phyloP scores from a whole-genome alignment of 2,888 invertebrate genomes.

The Nemotelus pantherinus region DNA sequence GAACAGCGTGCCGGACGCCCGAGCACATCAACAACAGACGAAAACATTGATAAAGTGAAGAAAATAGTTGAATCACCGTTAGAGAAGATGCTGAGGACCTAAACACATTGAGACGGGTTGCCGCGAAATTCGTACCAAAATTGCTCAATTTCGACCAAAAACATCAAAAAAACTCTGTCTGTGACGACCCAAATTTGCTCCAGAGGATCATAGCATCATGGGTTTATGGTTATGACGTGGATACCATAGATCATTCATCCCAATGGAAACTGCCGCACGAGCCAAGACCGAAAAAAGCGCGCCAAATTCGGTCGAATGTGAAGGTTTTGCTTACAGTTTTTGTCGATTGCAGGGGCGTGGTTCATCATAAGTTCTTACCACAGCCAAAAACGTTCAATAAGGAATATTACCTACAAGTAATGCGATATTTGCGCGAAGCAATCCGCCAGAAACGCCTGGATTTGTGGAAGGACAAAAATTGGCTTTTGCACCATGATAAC shows the following conservation, averaged over 20 bases:
- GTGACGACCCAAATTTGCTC: too few relatives aligned
- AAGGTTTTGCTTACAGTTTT: constrained; percentile 21
- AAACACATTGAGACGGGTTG: neutral
- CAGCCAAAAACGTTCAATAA: constrained; percentile 9
- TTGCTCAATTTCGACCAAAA: too few relatives aligned
- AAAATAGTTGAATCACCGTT: neutral
- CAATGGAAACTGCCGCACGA: too few relatives aligned
- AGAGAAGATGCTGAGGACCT: neutral
- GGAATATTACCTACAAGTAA: constrained; percentile 19
- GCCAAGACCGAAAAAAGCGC: constrained; percentile 42
- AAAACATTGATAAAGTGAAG: too few relatives aligned
- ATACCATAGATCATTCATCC: too few relatives aligned
- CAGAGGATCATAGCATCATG: too few relatives aligned
- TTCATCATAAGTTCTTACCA: constrained; percentile 14
- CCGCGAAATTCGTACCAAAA: too few relatives aligned
- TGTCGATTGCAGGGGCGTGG: constrained; percentile 24
- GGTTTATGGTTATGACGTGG: too few relatives aligned
- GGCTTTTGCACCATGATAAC: constrained; percentile 26
- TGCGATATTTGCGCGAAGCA: constrained; percentile 11
- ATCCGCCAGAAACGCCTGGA: constrained; percentile 17
- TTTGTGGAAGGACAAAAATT: constrained; percentile 17
- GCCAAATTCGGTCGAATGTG: constrained; percentile 23
- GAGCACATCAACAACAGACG: neutral
- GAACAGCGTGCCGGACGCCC: neutral
- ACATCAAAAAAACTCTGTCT: too few relatives aligned